A percentile compares a stretch with the other conserved stretches of the same genome.
Conservation (phyloP, 2,888 invertebrate genomes). For the Romanomermis culicivorax region DNA sequence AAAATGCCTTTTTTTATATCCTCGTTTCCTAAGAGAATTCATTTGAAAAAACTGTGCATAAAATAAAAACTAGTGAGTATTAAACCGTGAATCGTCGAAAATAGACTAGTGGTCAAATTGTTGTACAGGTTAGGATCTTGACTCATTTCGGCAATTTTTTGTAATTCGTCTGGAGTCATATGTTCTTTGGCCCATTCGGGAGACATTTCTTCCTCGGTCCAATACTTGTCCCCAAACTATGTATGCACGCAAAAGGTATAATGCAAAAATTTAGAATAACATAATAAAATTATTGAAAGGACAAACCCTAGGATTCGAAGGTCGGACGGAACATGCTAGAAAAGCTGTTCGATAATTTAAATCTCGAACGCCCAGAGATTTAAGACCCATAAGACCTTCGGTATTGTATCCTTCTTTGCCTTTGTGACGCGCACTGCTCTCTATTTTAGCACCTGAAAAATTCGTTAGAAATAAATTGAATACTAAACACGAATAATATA, state of each 20-base stretch:
- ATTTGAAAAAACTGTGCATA: not conserved
- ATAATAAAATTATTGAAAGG: not conserved
- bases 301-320: constrained; percentile 51
- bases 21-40: constrained; percentile 44
- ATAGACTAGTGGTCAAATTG: constrained; percentile 69
- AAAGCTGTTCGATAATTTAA: constrained; percentile 71
- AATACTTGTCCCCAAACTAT: constrained; percentile 58
- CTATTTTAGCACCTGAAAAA: constrained; percentile 48
- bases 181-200: constrained; percentile 75
- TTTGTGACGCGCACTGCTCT: constrained; percentile 51
- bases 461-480: too few relatives aligned
- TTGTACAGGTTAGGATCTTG: constrained; percentile 64
- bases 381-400: constrained; percentile 67
- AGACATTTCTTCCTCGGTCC: constrained; percentile 64
- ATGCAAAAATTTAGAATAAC: not conserved
- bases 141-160: constrained; percentile 89
- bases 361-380: constrained; percentile 63
- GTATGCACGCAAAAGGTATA: not conserved
- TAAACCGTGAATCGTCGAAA: constrained; percentile 71
- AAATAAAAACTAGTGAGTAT: too few relatives aligned
- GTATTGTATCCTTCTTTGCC: constrained; percentile 37
- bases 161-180: constrained; percentile 46
- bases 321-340: constrained; percentile 70
- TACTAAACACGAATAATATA: not conserved
- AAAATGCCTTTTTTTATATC: constrained; percentile 72